Conservation (phyloP, 1,140 invertebrate genomes). For the Trichonephila clavipes region DNA sequence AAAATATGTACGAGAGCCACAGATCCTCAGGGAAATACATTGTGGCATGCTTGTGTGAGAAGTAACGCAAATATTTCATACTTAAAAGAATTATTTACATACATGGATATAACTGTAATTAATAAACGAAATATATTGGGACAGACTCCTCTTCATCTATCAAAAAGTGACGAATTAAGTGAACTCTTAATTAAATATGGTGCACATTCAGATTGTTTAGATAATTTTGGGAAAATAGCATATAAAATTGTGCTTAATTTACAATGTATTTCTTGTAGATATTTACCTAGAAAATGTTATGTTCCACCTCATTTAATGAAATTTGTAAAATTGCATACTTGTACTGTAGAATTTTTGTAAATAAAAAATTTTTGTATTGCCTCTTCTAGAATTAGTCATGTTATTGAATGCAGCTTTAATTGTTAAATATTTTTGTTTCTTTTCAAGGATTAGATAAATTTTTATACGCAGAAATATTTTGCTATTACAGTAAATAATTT, state of each 20-base stretch:
- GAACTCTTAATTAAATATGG: neutral
- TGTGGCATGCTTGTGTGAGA: neutral
- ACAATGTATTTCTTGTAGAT: neutral
- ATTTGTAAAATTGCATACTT: too few relatives aligned
- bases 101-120: neutral
- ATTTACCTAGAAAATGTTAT: neutral
- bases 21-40: neutral
- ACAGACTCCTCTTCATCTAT: neutral
- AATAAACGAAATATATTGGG: neutral
- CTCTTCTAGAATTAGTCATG: too few relatives aligned
- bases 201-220: neutral
- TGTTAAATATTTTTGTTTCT: too few relatives aligned
- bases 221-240: neutral
- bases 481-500: too few relatives aligned
- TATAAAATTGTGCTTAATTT: neutral
- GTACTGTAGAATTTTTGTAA: too few relatives aligned
- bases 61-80: too few relatives aligned
- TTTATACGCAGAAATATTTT: too few relatives aligned
- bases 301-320: too few relatives aligned
- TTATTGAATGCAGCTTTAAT: too few relatives aligned
- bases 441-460: too few relatives aligned
- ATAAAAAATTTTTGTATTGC: too few relatives aligned
- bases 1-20: neutral
- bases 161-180: neutral
- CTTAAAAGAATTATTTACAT: neutral